Percentiles rank a stretch among this genome's conserved stretches.
These are phyloP conservation scores for Numenius arquata DNA, from an alignment of 2,113 vertebrate genomes.

Conservation along the genomic window DNA sequence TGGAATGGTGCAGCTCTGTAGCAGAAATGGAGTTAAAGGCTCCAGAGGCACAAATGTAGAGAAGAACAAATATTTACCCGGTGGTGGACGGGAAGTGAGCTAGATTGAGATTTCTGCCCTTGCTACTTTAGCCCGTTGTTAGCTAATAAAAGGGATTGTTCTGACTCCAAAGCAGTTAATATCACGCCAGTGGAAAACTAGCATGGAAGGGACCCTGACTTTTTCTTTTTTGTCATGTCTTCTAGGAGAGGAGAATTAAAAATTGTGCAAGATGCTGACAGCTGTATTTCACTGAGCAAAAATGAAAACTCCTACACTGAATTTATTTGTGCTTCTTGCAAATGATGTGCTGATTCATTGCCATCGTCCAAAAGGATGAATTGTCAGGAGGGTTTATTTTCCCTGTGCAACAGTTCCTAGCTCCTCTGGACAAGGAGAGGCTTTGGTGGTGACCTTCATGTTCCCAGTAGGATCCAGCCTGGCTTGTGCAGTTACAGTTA, in stretches of 20 bases:
- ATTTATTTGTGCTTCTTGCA: not conserved
- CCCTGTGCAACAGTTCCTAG: not conserved
- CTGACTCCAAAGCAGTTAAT: not conserved
- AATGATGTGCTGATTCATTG: not conserved
- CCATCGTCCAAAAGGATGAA: not conserved
- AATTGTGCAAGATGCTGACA: not conserved
- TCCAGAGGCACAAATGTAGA: not conserved
- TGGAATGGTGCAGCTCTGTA: not conserved
- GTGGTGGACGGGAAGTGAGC: not conserved
- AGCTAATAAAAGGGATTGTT: not conserved
- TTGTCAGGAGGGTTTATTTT: not conserved
- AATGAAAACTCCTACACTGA: not conserved
- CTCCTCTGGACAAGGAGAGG: not conserved
- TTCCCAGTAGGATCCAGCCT: not conserved
- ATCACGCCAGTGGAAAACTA: not conserved
- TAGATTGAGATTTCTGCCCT: conserved; percentile 7
- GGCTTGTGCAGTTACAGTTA: not conserved
- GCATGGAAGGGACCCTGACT: not conserved
- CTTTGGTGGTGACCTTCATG: not conserved
- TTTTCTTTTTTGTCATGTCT: not conserved
- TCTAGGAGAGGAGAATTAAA: not conserved
- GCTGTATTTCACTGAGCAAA: not conserved
- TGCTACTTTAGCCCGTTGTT: not conserved
- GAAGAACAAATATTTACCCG: conserved; percentile 43
- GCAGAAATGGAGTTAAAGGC: not conserved